Evolutionary conservation across 2,113 vertebrate genomes (phyloP), one percentile per base, ranked within the genome.

Genomic region (Scomber japonicus): DNA sequence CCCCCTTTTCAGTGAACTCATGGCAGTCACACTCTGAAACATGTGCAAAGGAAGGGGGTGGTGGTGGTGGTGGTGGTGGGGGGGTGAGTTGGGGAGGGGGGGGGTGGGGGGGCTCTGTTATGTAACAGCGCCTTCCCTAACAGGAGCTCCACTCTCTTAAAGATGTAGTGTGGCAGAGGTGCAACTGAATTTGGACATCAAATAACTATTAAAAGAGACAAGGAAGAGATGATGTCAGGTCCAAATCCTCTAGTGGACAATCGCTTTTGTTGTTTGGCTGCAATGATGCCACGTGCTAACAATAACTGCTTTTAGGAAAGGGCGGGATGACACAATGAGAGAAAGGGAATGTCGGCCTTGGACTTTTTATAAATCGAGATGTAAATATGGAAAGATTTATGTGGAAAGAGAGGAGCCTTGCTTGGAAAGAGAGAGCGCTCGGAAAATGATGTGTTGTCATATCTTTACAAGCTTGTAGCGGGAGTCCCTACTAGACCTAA

Each of bases 301-400:
- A 91, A 92, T 92, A 91, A 80, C 78, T 80, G 63, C 70, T 80
- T 80, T 84, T 82, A 88, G 86, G 90, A 89, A 92, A 89, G 91
- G 90, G 90, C 84, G 91, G 90, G 83, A 83, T 91, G 86, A 85
- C 83, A 90, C 24, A 56, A 78, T 87, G 85, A 85, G 69, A 89
- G 78, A 82, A 64, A 75, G 82, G 78, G 83, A 89, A 92, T 84
- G 81, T 84, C 60, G 70, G 78, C 86, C 83, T 91, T 78, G 88
- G 82, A 80, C 83, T 84, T 90, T 88, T 80, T 84, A 86, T 90
- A 92, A 84, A 85, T 78, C 30, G 44, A 81, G 74, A 83, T 88
- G 76, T 84, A 87, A 92, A 89, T 91, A 90, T 85, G 83, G 86
- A 92, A 90, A 86, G 84, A 85, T 87, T 89, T 78, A 86, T 74